phyloP scores from a whole-genome alignment of 2,797 vertebrate species.

The Pterois miles region DNA sequence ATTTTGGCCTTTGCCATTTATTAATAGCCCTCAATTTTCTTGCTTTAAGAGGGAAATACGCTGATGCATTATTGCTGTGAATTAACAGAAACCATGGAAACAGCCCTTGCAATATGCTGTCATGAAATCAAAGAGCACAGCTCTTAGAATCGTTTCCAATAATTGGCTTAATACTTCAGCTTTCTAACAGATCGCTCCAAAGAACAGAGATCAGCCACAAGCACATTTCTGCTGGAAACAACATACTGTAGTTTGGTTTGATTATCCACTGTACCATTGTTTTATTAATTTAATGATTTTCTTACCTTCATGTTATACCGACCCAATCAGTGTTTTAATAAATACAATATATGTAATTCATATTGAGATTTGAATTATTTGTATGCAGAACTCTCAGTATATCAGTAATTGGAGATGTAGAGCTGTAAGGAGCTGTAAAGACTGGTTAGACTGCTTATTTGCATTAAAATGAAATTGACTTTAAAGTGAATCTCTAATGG shows the following conservation, averaged over 20 bases:
- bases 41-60: conserved; percentile 51
- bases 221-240: conserved; percentile 12
- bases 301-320: conserved; percentile 14
- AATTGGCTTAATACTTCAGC: conserved; percentile 55
- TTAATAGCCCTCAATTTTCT: conserved; percentile 31
- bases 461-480: conserved; percentile 54
- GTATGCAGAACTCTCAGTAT: conserved; percentile 10
- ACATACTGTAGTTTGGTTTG: background rate
- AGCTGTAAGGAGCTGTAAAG: conserved; percentile 27
- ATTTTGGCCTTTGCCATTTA: conserved; percentile 33
- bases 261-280: conserved; percentile 27
- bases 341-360: conserved; percentile 1
- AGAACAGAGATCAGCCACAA: conserved; percentile 31
- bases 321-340: conserved; percentile 41
- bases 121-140: conserved; percentile 50
- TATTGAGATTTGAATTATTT: conserved; percentile 30
- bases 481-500: conserved; percentile 41
- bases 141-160: conserved; percentile 46
- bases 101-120: conserved; percentile 36
- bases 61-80: conserved; percentile 56
- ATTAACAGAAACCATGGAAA: conserved; percentile 75
- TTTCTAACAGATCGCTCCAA: conserved; percentile 33
- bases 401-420: conserved; percentile 55
- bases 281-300: conserved; percentile 16
- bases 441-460: conserved; percentile 38